phyloP scores from a whole-genome alignment of 2,888 invertebrate genomes.

The Drosophila birchii region DNA sequence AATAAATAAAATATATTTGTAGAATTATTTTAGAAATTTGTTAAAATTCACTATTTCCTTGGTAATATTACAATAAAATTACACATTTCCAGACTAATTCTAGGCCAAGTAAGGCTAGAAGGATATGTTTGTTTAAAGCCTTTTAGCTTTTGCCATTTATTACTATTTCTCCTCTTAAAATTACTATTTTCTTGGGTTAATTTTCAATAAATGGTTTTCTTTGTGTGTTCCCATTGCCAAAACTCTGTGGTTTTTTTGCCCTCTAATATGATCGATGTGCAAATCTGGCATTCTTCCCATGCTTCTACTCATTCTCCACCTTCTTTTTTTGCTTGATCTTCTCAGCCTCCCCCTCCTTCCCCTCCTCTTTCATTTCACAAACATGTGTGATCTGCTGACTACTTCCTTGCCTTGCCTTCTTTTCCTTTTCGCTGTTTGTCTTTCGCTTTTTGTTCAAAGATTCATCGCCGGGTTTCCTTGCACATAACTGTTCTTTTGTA shows the following conservation, averaged over 20 bases:
- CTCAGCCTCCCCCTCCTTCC: not conserved
- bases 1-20: not conserved
- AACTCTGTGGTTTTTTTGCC: not conserved
- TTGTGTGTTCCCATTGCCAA: constrained; percentile 2
- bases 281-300: constrained; percentile 33
- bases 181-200: not conserved
- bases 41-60: not conserved
- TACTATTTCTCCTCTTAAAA: not conserved
- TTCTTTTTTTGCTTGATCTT: not conserved
- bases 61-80: not conserved
- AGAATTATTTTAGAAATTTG: not conserved
- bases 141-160: not conserved
- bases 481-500: constrained; percentile 48
- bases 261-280: constrained; percentile 54
- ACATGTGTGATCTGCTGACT: constrained; percentile 40
- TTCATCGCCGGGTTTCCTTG: constrained; percentile 5
- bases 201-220: constrained; percentile 1
- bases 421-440: constrained; percentile 27
- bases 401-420: constrained; percentile 34
- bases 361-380: constrained; percentile 13
- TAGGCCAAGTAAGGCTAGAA: not conserved
- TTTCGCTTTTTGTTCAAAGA: constrained; percentile 26
- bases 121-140: not conserved
- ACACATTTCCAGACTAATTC: not conserved
- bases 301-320: not conserved